Conservation (phyloP, 2,888 invertebrate genomes). For the Nomada hirtipes region DNA sequence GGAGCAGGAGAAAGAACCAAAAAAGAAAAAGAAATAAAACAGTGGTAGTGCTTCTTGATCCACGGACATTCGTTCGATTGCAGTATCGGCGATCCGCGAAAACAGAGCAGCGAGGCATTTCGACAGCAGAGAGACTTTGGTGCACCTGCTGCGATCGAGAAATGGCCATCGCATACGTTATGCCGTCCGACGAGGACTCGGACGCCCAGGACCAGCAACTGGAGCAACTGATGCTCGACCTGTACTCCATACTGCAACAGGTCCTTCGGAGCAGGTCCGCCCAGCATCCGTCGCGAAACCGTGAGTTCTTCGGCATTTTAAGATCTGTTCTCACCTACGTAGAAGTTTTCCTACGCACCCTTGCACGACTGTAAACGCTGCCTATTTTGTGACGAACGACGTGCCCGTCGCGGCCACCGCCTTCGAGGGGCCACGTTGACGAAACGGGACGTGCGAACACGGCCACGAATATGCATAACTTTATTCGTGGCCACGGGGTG, state of each 20-base stretch:
- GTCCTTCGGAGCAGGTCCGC: slow-evolving; percentile 79
- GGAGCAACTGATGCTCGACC: slow-evolving; percentile 82
- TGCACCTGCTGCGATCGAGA: slow-evolving; percentile 41
- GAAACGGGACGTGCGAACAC: background rate
- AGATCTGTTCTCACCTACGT: slow-evolving; percentile 25
- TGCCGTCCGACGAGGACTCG: slow-evolving; percentile 81
- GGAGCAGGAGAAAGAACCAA: background rate
- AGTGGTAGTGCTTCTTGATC: slow-evolving; percentile 31
- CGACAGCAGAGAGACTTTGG: background rate
- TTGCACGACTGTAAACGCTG: slow-evolving; percentile 21
- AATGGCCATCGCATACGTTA: slow-evolving; percentile 82
- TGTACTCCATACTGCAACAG: slow-evolving; percentile 82
- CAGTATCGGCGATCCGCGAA: slow-evolving; percentile 45
- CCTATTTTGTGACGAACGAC: too few species aligned
- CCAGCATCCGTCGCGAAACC: slow-evolving; percentile 82
- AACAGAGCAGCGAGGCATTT: slow-evolving; percentile 1
- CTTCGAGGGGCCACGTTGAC: background rate
- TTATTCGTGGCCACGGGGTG: background rate
- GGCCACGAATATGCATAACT: background rate
- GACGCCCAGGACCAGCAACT: slow-evolving; percentile 79
- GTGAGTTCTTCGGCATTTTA: slow-evolving; percentile 77
- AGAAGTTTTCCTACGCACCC: slow-evolving; percentile 23
- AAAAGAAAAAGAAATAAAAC: background rate
- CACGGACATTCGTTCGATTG: slow-evolving; percentile 61
- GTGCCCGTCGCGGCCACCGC: background rate